Percentiles rank a stretch among this genome's conserved stretches.
phyloP scores from a whole-genome alignment of 2,888 invertebrate genomes.

The Cecidostiba fungosa region DNA sequence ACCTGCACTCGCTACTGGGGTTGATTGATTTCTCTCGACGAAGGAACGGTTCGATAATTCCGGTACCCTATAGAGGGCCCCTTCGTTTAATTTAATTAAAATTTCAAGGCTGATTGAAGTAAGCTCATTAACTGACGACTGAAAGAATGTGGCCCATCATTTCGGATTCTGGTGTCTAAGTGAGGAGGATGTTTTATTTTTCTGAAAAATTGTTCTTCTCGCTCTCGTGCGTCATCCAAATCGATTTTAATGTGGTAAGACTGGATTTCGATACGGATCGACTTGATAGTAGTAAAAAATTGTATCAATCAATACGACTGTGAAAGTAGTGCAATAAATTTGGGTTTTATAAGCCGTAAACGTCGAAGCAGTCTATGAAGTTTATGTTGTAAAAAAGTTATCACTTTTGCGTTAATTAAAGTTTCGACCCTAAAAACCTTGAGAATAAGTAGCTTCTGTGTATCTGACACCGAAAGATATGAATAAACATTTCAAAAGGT shows the following conservation, averaged over 20 bases:
- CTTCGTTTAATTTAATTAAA: slow-evolving; percentile 61
- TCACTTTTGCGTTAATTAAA: not conserved
- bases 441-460: not conserved
- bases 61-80: not conserved
- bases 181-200: not conserved
- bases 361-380: not conserved
- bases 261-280: not conserved
- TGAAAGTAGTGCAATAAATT: slow-evolving; percentile 1
- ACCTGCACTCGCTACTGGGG: slow-evolving; percentile 30
- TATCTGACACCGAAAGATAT: not conserved
- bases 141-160: not conserved
- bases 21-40: slow-evolving; percentile 56
- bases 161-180: not conserved
- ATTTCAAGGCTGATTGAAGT: slow-evolving; percentile 49
- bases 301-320: not conserved
- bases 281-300: slow-evolving; percentile 2
- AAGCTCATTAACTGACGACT: slow-evolving; percentile 38
- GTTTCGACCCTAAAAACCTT: not conserved
- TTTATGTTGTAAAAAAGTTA: slow-evolving; percentile 7
- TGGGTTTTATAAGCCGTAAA: slow-evolving; percentile 11
- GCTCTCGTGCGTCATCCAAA: not conserved
- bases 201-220: not conserved
- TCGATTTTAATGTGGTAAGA: not conserved
- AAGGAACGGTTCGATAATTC: slow-evolving; percentile 50
- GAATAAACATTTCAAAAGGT: not conserved